Percentiles rank a stretch among this genome's conserved stretches.
These are phyloP conservation scores for Xiphophorus birchmanni DNA, from an alignment of 2,797 vertebrate genomes.

Conservation along the genomic window DNA sequence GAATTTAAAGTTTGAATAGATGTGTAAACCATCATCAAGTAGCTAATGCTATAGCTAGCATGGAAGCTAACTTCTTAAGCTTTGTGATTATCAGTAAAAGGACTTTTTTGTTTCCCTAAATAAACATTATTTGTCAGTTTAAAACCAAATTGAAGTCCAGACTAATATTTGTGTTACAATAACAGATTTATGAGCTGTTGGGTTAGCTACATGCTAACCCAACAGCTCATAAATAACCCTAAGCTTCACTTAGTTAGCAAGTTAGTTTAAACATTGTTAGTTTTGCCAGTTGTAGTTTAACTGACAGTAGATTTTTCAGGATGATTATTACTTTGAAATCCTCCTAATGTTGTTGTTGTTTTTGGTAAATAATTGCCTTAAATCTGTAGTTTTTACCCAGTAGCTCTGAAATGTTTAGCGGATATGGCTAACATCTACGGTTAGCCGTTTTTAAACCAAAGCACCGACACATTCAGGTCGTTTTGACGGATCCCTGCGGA, in stretches of 20 bases:
- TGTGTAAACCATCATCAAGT: not conserved
- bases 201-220: no score
- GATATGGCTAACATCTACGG: not conserved
- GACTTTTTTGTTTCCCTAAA: not conserved
- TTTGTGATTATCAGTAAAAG: not conserved
- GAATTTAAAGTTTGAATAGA: not conserved
- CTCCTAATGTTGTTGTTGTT: not conserved
- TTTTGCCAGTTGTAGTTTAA: not conserved
- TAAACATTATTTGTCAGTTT: not conserved
- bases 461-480: not conserved
- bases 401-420: not conserved
- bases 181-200: not conserved
- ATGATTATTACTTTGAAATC: not conserved
- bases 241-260: no score
- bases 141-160: not conserved
- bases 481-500: not conserved
- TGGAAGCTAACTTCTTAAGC: not conserved
- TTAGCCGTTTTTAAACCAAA: not conserved
- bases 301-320: not conserved
- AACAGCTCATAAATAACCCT: no score
- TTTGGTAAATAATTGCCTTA: not conserved
- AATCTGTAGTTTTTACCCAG: not conserved
- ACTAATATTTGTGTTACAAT: not conserved
- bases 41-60: not conserved
- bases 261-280: not conserved